Evolutionary conservation across 2,888 invertebrate genomes (phyloP).

Genomic region (Phengaris alcon): DNA sequence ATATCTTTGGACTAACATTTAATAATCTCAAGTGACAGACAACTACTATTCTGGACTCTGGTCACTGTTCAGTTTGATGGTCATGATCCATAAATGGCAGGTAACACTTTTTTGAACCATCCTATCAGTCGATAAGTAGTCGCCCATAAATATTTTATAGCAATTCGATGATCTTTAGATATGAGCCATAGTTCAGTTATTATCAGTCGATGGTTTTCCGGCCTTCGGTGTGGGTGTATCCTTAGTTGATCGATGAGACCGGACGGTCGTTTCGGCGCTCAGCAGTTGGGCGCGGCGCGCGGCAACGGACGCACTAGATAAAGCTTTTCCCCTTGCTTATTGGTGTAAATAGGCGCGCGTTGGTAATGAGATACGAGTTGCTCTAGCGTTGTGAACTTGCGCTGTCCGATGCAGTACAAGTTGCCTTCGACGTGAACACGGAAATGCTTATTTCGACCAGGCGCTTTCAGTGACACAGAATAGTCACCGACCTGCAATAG

Average conservation of each 20-base stretch:
- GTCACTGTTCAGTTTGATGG: background rate
- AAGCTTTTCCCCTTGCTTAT: constrained; percentile 97
- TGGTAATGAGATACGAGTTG: constrained; percentile 99
- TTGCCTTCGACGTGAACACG: constrained; percentile 96
- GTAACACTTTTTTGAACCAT: background rate
- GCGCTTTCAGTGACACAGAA: constrained; percentile 98
- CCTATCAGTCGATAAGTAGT: background rate
- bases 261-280: constrained; percentile 39
- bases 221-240: background rate
- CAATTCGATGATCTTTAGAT: background rate
- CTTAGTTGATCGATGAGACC: background rate
- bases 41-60: background rate
- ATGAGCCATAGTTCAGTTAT: background rate
- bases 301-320: constrained; percentile 97
- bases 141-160: background rate
- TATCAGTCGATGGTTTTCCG: constrained; percentile 2
- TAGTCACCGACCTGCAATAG: constrained; percentile 94
- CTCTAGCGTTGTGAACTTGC: constrained; percentile 96
- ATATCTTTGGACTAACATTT: constrained; percentile 4
- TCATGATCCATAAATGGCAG: background rate
- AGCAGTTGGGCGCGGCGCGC: constrained; percentile 56
- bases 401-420: constrained; percentile 97
- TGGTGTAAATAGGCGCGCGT: constrained; percentile 98
- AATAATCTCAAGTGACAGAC: background rate
- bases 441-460: constrained; percentile 99